Evolutionary conservation across 2,797 vertebrate genomes (phyloP).

Genomic region (Myiotriccus ornatus): DNA sequence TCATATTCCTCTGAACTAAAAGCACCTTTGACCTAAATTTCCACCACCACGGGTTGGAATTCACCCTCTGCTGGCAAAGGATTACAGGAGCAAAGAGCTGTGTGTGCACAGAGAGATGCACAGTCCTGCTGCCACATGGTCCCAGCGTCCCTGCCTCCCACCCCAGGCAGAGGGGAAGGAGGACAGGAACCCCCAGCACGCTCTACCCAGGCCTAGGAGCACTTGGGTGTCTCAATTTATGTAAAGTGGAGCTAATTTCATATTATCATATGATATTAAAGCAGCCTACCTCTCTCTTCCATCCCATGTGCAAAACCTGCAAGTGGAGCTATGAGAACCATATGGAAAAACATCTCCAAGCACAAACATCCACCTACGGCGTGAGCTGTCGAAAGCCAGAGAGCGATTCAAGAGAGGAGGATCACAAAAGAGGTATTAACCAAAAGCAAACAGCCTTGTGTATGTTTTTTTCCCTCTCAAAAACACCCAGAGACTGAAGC

Average conservation of each 20-base stretch:
- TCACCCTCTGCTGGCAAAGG: conserved; percentile 14
- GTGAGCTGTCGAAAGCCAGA: background rate
- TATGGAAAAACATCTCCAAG: conserved; percentile 42
- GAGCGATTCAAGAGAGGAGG: background rate
- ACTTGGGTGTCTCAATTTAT: background rate
- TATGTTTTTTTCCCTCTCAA: background rate
- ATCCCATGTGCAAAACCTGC: background rate
- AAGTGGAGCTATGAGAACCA: conserved; percentile 15
- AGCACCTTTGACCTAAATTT: conserved; percentile 61
- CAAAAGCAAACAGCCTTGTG: conserved; percentile 1
- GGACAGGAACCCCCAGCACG: background rate
- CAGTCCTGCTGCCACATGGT: background rate
- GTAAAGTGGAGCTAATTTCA: conserved; percentile 8
- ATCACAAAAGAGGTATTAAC: conserved; percentile 2
- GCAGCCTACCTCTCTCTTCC: conserved; percentile 28
- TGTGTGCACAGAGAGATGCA: rapidly evolving
- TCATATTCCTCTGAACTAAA: conserved; percentile 15
- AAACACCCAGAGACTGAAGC: background rate
- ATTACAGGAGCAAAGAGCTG: background rate
- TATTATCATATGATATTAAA: background rate
- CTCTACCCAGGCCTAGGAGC: background rate
- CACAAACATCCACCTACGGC: conserved; percentile 38
- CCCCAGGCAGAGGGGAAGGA: background rate
- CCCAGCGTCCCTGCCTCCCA: background rate
- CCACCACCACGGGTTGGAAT: background rate